These are phyloP conservation scores for Toxostoma redivivum DNA, from an alignment of 2,113 vertebrate species.

Conservation along the genomic window DNA sequence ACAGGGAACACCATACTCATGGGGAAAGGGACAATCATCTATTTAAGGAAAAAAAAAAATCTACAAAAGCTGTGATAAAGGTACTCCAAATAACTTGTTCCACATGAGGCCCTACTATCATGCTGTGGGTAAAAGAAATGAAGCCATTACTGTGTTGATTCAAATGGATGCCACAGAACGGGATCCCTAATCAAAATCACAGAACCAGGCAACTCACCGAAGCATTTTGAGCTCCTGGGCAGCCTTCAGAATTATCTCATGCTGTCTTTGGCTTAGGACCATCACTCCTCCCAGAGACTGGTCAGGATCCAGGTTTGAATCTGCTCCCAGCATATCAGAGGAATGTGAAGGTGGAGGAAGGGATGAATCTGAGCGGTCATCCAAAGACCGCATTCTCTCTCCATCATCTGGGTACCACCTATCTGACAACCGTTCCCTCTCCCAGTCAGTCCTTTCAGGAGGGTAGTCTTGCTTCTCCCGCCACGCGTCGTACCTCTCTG, in stretches of 20 bases:
- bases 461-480: conserved; percentile 79
- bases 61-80: background rate
- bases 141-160: background rate
- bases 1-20: background rate
- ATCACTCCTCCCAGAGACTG: conserved; percentile 80
- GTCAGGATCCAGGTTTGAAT: conserved; percentile 74
- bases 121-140: background rate
- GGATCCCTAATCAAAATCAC: background rate
- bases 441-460: conserved; percentile 81
- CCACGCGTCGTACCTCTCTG: conserved; percentile 78
- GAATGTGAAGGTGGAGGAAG: conserved; percentile 64
- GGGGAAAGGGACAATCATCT: background rate
- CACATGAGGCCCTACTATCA: background rate
- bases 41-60: background rate
- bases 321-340: conserved; percentile 73
- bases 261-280: conserved; percentile 96
- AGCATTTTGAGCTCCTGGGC: conserved; percentile 98
- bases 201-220: conserved; percentile 78
- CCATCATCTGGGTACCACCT: conserved; percentile 76
- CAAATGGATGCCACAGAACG: background rate
- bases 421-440: conserved; percentile 77
- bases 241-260: conserved; percentile 98
- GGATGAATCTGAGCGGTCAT: conserved; percentile 66
- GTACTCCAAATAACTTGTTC: background rate
- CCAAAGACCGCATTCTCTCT: conserved; percentile 75